Evolutionary conservation across 2,888 invertebrate species (phyloP).

Genomic region (Crossocerus cetratus): DNA sequence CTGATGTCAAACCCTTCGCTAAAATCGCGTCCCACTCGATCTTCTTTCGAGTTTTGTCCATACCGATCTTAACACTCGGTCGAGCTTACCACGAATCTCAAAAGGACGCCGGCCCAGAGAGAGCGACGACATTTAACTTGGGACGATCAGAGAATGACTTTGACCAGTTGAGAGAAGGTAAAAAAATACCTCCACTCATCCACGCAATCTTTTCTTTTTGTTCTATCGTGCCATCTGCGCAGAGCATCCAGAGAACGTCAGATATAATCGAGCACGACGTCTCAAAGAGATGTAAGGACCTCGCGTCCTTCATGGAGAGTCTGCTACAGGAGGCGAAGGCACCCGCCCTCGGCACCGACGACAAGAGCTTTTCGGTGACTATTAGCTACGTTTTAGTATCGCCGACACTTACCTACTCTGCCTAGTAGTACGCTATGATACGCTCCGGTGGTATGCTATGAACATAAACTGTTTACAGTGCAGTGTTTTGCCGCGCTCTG

Average conservation of each 20-base stretch:
- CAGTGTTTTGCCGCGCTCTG: conserved; percentile 18
- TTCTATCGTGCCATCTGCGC: conserved; percentile 56
- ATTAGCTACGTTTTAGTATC: conserved; percentile 72
- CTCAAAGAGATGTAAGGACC: conserved; percentile 84
- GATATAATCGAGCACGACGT: conserved; percentile 80
- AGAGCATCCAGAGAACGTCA: conserved; percentile 62
- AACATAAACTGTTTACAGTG: conserved; percentile 26
- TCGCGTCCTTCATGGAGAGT: conserved; percentile 87
- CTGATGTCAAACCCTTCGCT: too few species aligned
- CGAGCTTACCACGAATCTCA: too few species aligned
- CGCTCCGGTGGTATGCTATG: conserved; percentile 46
- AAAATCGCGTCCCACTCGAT: too few species aligned
- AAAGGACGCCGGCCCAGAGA: too few species aligned
- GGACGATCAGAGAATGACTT: too few species aligned
- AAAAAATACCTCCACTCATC: conserved; percentile 22
- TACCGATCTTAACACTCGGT: too few species aligned
- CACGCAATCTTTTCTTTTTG: conserved; percentile 46
- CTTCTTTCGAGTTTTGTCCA: too few species aligned
- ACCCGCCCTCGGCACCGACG: conserved; percentile 80
- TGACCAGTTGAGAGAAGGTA: conserved; percentile 9
- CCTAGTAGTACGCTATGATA: conserved; percentile 43
- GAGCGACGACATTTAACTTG: too few species aligned
- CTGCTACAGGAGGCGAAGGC: conserved; percentile 84
- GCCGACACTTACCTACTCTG: conserved; percentile 46
- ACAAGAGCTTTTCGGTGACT: conserved; percentile 82